Base-by-base conservation (phyloP, 2,113 vertebrate species). In the Odocoileus hemionus region DNA sequence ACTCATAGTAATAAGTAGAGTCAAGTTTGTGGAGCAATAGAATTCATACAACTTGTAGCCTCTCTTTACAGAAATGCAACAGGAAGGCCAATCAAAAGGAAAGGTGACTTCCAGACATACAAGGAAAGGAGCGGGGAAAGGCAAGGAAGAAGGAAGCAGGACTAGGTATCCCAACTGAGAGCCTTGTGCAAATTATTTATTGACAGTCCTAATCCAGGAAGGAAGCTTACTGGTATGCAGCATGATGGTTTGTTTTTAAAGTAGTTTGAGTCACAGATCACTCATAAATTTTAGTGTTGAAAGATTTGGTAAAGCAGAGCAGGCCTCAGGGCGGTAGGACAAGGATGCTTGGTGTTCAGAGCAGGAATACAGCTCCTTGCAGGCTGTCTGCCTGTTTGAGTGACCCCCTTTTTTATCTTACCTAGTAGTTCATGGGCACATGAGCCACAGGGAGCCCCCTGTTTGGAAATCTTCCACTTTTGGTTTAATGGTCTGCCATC, bases 401-500 rank as follows among this genome's bases (percentile, higher is more conserved):
- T 2, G 12, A n/a, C 39, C 12, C 1, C n/a, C n/a, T n/a, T 1
- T 3, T 4, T 55, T 17, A 61, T 16, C 50, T 85, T 17, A 21
- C 30, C 11, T 45, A 23, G 4, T 7, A 26, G 4, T 6, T n/a
- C 17, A 3, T 0, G 15, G n/a, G 7, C 14, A 2, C 3, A 28
- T 14, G 28, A 82, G 4, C n/a, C 30, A 30, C 17, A 39, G 26
- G 14, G 4, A 94, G 2, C 4, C 17, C 19, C 16, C 2, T 1
- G 2, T 25, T 23, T 28, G 28, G 60, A 64, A 64, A 58, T 19
- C 2, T 26, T 45, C 19, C 8, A 74, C 3, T 21, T 1, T 78
- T 60, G 33, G 4, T 58, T 88, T 67, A 28, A 33, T 76, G 10
- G 17, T 80, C 14, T 91, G 5, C 4, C n/a, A 1, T n/a, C 39